Evolutionary conservation across 2,797 vertebrate species (phyloP), one percentile per base, ranked within the genome.

Genomic region (Labeo calbasu): DNA sequence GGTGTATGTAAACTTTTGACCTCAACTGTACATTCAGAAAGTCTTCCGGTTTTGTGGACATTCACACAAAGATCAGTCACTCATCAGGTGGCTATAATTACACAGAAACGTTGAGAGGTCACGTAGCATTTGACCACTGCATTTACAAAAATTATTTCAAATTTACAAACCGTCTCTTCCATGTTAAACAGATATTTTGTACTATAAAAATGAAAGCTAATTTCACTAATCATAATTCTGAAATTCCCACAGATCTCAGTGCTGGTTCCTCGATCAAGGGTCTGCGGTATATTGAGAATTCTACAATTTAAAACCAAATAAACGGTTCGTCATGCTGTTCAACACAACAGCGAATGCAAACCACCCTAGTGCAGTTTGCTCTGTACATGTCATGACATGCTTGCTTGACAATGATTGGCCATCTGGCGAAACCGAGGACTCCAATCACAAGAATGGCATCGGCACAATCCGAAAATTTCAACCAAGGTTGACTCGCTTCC

Each of bases 401-500:
- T 79, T 28, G 40, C 46, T 72, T 17, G 21, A 21, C 46, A 53
- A 23, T 75, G 81, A 53, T 75, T 82, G 81, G 70, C 10, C 46
- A 13, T 65, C 48, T 53, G 28, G 19, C 28, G 50, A 75, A 73
- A 43, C 21, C 14, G 14, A 65, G 32, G 68, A 46, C 78, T 77
- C 57, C 51, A 51, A 75, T 77, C 77, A 73, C 40, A 81, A 72
- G 77, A 79, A 32, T 55, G 40, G 11, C 82, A 53, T 83, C 51
- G 48, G 51, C 43, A 66, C 50, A 8, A 32, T 68, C 40, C 84
- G 88, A 86, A 77, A 85, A 79, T 89, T 86, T 87, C 92, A 88
- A 90, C 89, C 88, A 89, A 88, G 87, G 90, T 77, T 86, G 87
- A 88, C 75, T 66, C 83, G 72, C 90, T 91, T 89, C 91, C 91